Conservation (phyloP, 2,888 invertebrate species). For the Oxyteleia sp. region DNA sequence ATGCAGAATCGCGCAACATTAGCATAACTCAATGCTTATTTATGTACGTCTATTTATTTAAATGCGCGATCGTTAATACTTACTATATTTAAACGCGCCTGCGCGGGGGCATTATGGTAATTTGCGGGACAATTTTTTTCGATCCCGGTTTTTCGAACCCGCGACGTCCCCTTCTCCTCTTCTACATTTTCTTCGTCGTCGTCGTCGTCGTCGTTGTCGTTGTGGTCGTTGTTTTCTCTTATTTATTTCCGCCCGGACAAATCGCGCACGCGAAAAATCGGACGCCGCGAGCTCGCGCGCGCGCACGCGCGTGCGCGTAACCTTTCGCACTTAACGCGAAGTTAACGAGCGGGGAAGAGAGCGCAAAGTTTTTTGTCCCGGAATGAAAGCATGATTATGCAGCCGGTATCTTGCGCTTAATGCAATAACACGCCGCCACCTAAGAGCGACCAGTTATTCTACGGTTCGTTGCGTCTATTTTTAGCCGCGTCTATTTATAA, state of each 20-base stretch:
- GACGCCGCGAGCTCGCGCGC: too few relatives aligned
- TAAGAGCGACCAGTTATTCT: constrained; percentile 69
- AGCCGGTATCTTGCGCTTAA: constrained; percentile 56
- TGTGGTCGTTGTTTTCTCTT: too few relatives aligned
- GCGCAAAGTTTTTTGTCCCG: constrained; percentile 38
- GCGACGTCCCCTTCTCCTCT: background rate
- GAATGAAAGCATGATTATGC: constrained; percentile 66
- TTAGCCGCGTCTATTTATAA: constrained; percentile 72
- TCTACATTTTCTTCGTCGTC: too few relatives aligned
- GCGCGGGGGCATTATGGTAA: constrained; percentile 20
- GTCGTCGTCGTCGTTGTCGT: too few relatives aligned
- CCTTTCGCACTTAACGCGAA: background rate
- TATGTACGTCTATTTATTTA: constrained; percentile 55
- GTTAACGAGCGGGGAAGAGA: constrained; percentile 25
- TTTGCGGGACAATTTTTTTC: constrained; percentile 21
- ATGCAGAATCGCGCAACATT: constrained; percentile 55
- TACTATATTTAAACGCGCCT: constrained; percentile 35
- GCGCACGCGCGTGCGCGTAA: constrained; percentile 14
- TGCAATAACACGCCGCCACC: constrained; percentile 65
- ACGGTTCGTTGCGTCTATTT: constrained; percentile 71
- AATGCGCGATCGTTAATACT: constrained; percentile 59
- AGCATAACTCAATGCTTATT: constrained; percentile 63
- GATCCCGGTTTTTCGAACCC: background rate
- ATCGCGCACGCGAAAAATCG: constrained; percentile 13
- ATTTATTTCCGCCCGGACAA: constrained; percentile 10